phyloP scores from a whole-genome alignment of 1,140 invertebrate genomes.

The Drosophila serrata region DNA sequence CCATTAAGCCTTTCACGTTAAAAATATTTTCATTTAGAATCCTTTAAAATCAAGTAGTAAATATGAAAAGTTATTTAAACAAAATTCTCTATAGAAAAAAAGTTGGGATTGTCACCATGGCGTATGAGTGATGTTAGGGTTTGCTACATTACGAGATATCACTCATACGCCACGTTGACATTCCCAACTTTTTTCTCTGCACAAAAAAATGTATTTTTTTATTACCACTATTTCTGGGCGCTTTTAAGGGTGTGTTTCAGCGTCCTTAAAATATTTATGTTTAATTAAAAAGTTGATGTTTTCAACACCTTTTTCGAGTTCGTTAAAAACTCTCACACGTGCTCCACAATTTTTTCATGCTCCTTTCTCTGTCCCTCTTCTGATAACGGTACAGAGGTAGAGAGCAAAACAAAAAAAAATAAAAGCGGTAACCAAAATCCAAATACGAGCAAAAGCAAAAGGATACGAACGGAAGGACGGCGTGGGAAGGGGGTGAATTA shows the following conservation, averaged over 20 bases:
- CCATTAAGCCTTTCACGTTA: no score
- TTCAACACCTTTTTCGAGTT: background rate
- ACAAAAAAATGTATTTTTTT: background rate
- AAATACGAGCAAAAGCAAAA: constrained; percentile 56
- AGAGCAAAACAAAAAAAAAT: constrained; percentile 36
- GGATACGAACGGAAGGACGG: constrained; percentile 10
- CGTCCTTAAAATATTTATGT: constrained; percentile 18
- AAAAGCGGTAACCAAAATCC: constrained; percentile 51
- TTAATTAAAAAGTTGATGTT: constrained; percentile 24
- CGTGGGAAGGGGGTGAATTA: constrained; percentile 13
- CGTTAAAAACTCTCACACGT: constrained; percentile 12
- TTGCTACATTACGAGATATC: no score
- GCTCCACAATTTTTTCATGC: background rate
- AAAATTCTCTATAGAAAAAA: background rate
- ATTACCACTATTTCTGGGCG: background rate
- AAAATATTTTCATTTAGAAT: background rate
- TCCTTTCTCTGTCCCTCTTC: background rate
- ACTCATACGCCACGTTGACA: no score
- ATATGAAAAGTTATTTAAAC: background rate
- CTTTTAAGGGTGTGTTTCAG: background rate
- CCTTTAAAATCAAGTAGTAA: background rate
- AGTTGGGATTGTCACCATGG: background rate
- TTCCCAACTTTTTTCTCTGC: no score
- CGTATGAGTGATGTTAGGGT: constrained; percentile 5
- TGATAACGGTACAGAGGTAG: constrained; percentile 25